Evolutionary conservation across 2,888 invertebrate genomes (phyloP), one percentile per base, ranked within the genome.

Genomic region (Melanotus villosus): DNA sequence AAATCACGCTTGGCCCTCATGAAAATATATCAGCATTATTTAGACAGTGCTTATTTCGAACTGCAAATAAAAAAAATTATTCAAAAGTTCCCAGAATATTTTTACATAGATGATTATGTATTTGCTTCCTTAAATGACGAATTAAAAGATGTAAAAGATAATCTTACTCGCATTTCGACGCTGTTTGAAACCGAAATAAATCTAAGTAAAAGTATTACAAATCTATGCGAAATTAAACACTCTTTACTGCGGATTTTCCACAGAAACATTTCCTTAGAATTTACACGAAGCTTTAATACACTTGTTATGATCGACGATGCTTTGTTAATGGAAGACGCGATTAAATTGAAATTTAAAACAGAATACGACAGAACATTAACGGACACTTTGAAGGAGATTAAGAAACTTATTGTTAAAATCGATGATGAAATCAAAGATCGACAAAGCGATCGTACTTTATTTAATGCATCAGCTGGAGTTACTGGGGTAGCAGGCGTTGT

Each of bases 111-210:
- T 19, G 34, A 54, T 54, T 64, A 64, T 6, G 32, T 64, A 7
- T 64, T 34, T 56, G 54, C 54, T 18, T 64, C 64, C 5, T 26
- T 41, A 7, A 14, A 43, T 19, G 7, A 14, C 6, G 64, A 64
- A 50, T 18, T 50, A 18, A 4, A 32, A 18, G 32, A 26, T 19
- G 21, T 10, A 19, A 34, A 30, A n/a, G 7, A 47, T 9, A 62
- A 21, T 9, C n/a, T 62, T 7, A 36, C 3, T 9, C 3, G 26
- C n/a, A 7, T 38, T 14, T 5, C 9, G 1, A 21, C 1, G 9
- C 19, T 12, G 16, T n/a, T 36, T 16, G n/a, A 16, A 6, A 14
- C 6, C n/a, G 36, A 47, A 26, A n/a, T n/a, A n/a, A n/a, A n/a
- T n/a, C 4, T 38, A 7, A 6, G 5, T 10, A 62, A 23, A 10